Evolutionary conservation across 2,888 invertebrate species (phyloP), one percentile per base, ranked within the genome.

Genomic region (Stenurella melanura): DNA sequence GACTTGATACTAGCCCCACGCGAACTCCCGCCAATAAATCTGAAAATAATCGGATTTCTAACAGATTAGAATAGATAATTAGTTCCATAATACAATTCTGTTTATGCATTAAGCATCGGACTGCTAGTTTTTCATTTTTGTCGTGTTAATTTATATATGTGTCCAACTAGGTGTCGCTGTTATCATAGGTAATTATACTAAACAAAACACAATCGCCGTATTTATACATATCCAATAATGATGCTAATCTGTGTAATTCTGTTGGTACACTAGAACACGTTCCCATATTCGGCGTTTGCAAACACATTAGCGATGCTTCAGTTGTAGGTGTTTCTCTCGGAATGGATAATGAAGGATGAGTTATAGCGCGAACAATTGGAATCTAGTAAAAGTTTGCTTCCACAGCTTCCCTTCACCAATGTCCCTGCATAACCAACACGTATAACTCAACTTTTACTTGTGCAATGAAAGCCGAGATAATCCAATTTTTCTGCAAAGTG

Each of bases 161-260:
- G n/a, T n/a, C n/a, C n/a, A n/a, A n/a, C n/a, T n/a, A 42, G 34
- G 12, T 42, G 64, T 64, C 42, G 15, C 64, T 12, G 58, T 34
- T 26, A 54, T 66, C 15, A 66, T 67, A 67, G 64, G 64, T 38
- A 73, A 73, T 64, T 56, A 73, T 64, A 15, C 57, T 21, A 38
- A 57, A 64, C 57, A 57, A 66, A 66, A 73, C 73, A 73, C 11
- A 19, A 21, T 34, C 17, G 18, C 17, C 19, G 26, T 56, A n/a
- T n/a, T n/a, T n/a, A 63, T 64, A 50, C 56, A 61, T 26, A 68
- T 74, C 69, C 68, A 74, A 74, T 74, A 69, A 74, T 56, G 69
- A 74, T 69, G 68, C 54, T 74, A 74, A 74, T 74, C 61, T 26
- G 26, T 21, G 50, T 42, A 19, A 63, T 63, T 34, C 34, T 11